Percentiles rank a stretch among this genome's conserved stretches.
Conservation (phyloP, 37 sponge, comb jelly and placozoan genomes). For the Beroe forskalii region DNA sequence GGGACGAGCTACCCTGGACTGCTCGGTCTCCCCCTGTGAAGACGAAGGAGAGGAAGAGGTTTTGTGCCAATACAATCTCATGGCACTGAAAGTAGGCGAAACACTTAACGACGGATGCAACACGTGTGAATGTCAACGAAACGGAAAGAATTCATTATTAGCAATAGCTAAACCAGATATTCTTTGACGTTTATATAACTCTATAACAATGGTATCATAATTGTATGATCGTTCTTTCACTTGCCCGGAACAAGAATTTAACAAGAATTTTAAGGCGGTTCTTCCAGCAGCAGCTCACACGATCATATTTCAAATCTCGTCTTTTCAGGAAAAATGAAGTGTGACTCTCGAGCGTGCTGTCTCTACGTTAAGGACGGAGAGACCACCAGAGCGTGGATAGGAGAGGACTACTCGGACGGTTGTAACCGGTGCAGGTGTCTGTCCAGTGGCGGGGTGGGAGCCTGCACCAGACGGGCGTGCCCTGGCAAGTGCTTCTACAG, state of each 20-base stretch:
- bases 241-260: no score
- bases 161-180: no score
- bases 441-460: neutral
- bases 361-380: neutral
- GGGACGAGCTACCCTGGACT: neutral
- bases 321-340: no score
- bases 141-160: no score
- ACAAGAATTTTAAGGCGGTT: no score
- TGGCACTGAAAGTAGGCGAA: neutral
- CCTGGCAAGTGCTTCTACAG: neutral
- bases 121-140: neutral
- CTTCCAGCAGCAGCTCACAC: no score
- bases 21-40: neutral
- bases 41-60: neutral
- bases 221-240: no score
- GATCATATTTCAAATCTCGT: no score
- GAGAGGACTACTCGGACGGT: neutral
- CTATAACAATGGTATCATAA: no score
- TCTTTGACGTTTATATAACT: no score
- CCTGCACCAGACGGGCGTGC: neutral
- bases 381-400: neutral
- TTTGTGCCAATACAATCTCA: neutral
- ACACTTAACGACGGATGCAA: neutral
- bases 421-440: conserved; percentile 15
- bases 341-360: neutral